Percentiles rank a stretch among this genome's conserved stretches.
Evolutionary conservation across 1,140 invertebrate genomes (phyloP).

Genomic region (Magallana gigas): DNA sequence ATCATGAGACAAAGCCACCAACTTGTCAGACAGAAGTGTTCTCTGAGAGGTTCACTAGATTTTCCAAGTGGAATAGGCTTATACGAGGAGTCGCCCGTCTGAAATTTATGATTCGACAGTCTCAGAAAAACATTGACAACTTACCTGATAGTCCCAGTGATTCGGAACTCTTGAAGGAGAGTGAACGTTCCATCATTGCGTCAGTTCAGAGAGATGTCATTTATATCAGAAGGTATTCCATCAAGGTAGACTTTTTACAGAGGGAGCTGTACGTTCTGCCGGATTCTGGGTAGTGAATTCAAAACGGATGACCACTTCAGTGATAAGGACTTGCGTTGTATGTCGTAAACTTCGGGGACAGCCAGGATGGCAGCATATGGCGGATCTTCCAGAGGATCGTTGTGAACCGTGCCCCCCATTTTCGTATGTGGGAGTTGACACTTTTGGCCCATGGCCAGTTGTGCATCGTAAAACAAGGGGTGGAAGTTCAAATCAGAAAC

Average conservation of each 20-base stretch:
- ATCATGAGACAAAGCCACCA: no score
- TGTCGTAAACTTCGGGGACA: background rate
- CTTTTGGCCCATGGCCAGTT: background rate
- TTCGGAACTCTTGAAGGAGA: background rate
- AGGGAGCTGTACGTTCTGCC: conserved; percentile 51
- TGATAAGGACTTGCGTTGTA: background rate
- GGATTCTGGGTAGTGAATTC: conserved; percentile 61
- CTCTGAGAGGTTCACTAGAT: no score
- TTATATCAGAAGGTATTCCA: conserved; percentile 49
- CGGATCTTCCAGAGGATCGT: background rate
- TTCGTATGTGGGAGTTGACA: background rate
- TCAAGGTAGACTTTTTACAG: conserved; percentile 24
- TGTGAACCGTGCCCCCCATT: background rate
- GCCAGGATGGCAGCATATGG: background rate
- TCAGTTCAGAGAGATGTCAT: conserved; percentile 39
- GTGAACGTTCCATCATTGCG: background rate
- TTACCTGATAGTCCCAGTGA: background rate
- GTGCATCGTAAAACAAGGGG: background rate
- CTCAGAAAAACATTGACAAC: background rate
- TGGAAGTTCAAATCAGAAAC: background rate
- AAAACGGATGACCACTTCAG: conserved; percentile 35
- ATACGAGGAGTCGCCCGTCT: conserved; percentile 23
- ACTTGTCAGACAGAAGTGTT: no score
- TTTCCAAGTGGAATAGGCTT: background rate
- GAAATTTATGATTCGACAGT: background rate